Evolutionary conservation across 2,888 invertebrate genomes (phyloP), one percentile per base, ranked within the genome.

Genomic region (Chaetogeoica ovagalla): DNA sequence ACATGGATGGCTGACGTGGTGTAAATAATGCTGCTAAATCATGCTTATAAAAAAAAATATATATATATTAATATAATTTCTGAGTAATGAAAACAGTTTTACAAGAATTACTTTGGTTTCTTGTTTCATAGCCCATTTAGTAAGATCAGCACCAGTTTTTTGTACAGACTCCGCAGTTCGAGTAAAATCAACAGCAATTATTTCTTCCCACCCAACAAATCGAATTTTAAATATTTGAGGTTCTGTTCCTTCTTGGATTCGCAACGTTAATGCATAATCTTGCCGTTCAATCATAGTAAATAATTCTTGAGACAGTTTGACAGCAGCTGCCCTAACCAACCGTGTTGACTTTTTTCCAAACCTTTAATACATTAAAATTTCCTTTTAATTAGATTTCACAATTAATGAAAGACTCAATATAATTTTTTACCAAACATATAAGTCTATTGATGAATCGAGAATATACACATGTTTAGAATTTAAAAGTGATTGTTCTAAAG

Each of bases 151-250:
- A 19, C 99, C 99, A 21, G 98, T 96, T 85, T 96, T 92, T 60
- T 94, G 94, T 0, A 99, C 98, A 0, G 98, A 98, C 86, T 97
- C 97, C 0, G 98, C 98, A 0, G 98, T 98, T 83, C 98, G 91
- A 0, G 99, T 99, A 87, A 97, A 99, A 88, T 99, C 99, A 11
- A 98, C 98, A 0, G 97, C 97, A 84, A 99, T 96, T 23, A 99
- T 97, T 87, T 99, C 98, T 86, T 99, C 98, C 99, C 99, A 99
- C 13, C 96, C 97, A 69, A 91, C 87, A 88, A 99, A 99, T 87
- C 98, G 98, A 0, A 94, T 94, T 87, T 98, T 98, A 88, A 99
- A 99, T 83, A 98, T 91, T 90, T 94, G 84, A n/a, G 60, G 72
- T 86, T 95, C 95, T 2, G 94, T 94, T 81, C 95, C 97, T 88